Conservation (phyloP, 2,888 invertebrate genomes). For the Schizotus pectinicornis region DNA sequence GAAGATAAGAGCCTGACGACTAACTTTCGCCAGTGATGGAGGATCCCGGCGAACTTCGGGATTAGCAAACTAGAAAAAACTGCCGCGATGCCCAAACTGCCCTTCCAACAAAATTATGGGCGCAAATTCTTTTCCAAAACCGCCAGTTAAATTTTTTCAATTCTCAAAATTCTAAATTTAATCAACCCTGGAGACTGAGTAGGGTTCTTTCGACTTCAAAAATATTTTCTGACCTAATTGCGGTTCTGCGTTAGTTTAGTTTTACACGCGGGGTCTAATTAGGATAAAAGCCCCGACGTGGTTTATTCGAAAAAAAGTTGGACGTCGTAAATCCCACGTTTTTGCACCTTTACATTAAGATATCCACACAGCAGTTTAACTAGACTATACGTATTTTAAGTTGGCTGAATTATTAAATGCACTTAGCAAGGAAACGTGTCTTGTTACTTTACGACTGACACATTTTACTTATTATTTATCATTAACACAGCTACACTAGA, state of each 20-base stretch:
- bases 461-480: no score
- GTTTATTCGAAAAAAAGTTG: constrained; percentile 3
- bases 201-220: constrained; percentile 5
- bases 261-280: constrained; percentile 1
- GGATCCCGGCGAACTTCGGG: no score
- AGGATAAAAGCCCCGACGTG: constrained; percentile 6
- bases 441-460: constrained; percentile 4
- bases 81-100: no score
- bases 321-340: constrained; percentile 3
- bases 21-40: no score
- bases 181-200: constrained; percentile 12
- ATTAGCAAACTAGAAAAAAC: no score
- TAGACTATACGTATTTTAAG: constrained; percentile 5
- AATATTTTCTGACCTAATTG: constrained; percentile 12
- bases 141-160: no score
- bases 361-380: not conserved
- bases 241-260: constrained; percentile 12
- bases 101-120: no score
- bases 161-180: no score
- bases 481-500: no score
- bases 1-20: no score
- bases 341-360: constrained; percentile 1
- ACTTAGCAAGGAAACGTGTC: constrained; percentile 12
- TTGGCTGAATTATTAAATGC: constrained; percentile 13
- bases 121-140: no score